Conservation (phyloP, 2,797 vertebrate genomes). For the Galaxias olidus region DNA sequence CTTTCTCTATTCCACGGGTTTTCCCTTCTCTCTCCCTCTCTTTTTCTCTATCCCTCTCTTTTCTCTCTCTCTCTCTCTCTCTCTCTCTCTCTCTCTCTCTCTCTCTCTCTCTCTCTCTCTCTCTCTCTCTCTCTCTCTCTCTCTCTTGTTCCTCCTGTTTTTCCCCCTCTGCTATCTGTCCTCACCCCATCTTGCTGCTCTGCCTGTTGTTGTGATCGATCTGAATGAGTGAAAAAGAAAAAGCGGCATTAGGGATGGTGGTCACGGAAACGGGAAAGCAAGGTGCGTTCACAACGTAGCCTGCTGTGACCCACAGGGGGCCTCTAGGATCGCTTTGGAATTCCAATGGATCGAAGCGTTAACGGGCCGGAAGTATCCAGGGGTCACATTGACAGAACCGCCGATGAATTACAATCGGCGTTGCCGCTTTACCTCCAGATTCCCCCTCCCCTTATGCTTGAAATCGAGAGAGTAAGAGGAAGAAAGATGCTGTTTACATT, state of each 20-base stretch:
- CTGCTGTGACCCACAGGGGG: conserved; percentile 6
- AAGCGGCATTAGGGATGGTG: conserved; percentile 31
- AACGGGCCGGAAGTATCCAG: conserved; percentile 36
- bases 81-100: neutral
- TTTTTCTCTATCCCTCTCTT: conserved; percentile 5
- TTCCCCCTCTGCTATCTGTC: neutral
- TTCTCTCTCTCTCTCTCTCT: neutral
- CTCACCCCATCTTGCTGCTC: neutral
- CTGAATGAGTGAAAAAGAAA: conserved; percentile 23
- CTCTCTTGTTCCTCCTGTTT: neutral
- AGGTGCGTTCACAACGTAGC: neutral
- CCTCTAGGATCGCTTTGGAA: conserved; percentile 32
- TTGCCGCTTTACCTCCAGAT: conserved; percentile 20
- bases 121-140: conserved; percentile 3
- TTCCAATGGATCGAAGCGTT: conserved; percentile 46
- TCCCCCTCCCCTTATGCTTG: too few species aligned
- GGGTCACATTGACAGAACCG: conserved; percentile 3
- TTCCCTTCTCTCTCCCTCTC: conserved; percentile 24
- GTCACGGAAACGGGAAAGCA: conserved; percentile 34
- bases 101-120: conserved; percentile 1
- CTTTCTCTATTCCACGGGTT: too few species aligned
- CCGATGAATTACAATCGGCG: conserved; percentile 9
- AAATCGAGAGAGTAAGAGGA: too few species aligned
- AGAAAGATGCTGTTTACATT: too few species aligned
- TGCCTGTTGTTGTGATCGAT: conserved; percentile 23